These are phyloP conservation scores for Trachelus iudaicus DNA, from an alignment of 2,888 invertebrate genomes.

Conservation along the genomic window DNA sequence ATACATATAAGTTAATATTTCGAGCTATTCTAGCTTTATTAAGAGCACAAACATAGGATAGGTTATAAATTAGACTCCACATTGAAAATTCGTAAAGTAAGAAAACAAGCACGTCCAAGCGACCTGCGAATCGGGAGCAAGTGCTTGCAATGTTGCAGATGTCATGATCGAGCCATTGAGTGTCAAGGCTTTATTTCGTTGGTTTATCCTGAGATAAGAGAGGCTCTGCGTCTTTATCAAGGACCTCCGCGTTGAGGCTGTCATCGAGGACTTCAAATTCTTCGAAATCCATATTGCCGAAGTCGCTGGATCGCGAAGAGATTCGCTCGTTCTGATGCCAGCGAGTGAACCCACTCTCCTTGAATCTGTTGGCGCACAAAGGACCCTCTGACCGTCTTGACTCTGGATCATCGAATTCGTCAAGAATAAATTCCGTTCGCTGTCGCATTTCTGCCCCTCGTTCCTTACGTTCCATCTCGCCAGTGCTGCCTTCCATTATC, in stretches of 20 bases:
- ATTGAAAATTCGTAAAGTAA: too few relatives aligned
- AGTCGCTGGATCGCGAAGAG: conserved; percentile 73
- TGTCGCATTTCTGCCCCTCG: too few relatives aligned
- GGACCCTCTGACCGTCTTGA: conserved; percentile 7
- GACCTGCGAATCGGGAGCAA: too few relatives aligned
- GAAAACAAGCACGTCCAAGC: too few relatives aligned
- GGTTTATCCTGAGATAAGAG: too few relatives aligned
- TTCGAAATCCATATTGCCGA: conserved; percentile 88
- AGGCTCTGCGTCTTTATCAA: conserved; percentile 11
- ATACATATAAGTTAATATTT: too few relatives aligned
- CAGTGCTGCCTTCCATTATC: conserved; percentile 29
- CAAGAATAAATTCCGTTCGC: conserved; percentile 47
- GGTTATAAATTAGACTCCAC: too few relatives aligned
- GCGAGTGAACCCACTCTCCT: conserved; percentile 49
- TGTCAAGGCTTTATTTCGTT: too few relatives aligned
- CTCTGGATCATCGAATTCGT: conserved; percentile 46
- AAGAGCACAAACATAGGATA: too few relatives aligned
- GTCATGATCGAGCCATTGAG: too few relatives aligned
- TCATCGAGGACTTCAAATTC: conserved; percentile 80
- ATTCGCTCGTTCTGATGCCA: conserved; percentile 66
- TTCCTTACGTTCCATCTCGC: conserved; percentile 55
- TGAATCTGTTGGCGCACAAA: conserved; percentile 40
- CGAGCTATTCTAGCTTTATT: too few relatives aligned
- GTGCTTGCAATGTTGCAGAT: too few relatives aligned
- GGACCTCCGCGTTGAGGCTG: conserved; percentile 67